These are phyloP conservation scores for Ophthalmolycus amberensis DNA, from an alignment of 2,113 vertebrate species.

Conservation along the genomic window DNA sequence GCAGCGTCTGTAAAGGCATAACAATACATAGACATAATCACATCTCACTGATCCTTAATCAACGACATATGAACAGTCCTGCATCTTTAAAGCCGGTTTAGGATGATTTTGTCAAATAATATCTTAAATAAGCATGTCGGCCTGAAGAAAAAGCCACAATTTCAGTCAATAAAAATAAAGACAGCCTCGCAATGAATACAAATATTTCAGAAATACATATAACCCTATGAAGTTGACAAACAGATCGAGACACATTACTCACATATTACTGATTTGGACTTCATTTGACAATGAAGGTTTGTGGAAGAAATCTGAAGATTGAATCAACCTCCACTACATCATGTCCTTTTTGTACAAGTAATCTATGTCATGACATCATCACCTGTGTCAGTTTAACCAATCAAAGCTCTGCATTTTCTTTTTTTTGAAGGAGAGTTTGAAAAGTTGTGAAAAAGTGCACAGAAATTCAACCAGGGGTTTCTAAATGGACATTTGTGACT, in stretches of 20 bases:
- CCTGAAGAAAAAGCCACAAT: neutral
- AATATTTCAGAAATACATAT: neutral
- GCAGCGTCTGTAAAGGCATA: slow-evolving; percentile 31
- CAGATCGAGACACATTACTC: slow-evolving; percentile 16
- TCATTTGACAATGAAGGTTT: slow-evolving; percentile 4
- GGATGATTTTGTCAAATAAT: neutral
- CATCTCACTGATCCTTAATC: neutral
- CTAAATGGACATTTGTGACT: neutral
- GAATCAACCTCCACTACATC: neutral
- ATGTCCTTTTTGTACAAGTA: neutral
- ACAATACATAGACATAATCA: slow-evolving; percentile 13
- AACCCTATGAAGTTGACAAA: neutral
- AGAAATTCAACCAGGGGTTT: neutral
- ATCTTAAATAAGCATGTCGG: neutral
- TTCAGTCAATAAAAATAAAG: neutral
- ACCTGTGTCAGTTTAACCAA: slow-evolving; percentile 15
- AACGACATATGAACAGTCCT: neutral
- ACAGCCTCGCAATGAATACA: neutral
- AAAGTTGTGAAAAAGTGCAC: neutral
- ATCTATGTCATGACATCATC: slow-evolving; percentile 23
- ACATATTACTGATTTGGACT: slow-evolving; percentile 21
- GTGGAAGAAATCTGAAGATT: neutral
- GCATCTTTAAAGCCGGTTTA: neutral
- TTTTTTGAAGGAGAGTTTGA: neutral
- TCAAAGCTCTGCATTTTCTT: slow-evolving; percentile 15